Evolutionary conservation across 2,113 vertebrate species (phyloP), one percentile per base, ranked within the genome.

Genomic region (Pardalotus punctatus): DNA sequence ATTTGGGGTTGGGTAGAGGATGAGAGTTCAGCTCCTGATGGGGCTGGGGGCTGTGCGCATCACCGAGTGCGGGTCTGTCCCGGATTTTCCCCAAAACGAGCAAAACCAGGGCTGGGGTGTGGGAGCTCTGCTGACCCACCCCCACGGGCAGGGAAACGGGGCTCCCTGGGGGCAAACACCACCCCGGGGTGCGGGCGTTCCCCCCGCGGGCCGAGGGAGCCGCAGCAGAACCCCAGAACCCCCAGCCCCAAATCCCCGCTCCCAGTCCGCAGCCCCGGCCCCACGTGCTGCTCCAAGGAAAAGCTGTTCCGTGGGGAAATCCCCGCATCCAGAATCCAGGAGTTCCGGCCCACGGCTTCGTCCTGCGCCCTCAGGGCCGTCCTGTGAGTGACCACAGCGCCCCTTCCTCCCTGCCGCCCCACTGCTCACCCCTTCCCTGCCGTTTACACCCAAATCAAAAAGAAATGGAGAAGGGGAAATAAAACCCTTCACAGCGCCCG

Each of bases 231-330:
- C 28, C 35, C 66, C 19, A n/a, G n/a, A n/a, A n/a, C n/a, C n/a
- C n/a, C n/a, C 29, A 22, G 0, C 28, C 65, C 66, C 11, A 31
- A 90, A 4, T 6, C 35, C 38, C 62, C 25, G 40, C 35, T 24
- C 35, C 19, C 73, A 96, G 93, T 81, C 14, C 77, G 8, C 86
- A 95, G 62, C 9, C 0, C 8, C 64, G 7, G 13, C 0, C 0
- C 2, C 11, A 0, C 0, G 0, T 96, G 94, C 58, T 92, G 94
- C 76, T 10, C 57, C 80, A 11, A 18, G 17, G 1, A 10, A 0
- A 69, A 3, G 81, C 11, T 90, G 28, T 0, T 0, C 28, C 0
- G 0, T 1, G 0, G 1, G 24, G 12, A 7, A 58, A 90, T 88
- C 70, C 29, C 10, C 0, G 15, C 2, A 3, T 0, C 0, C 7